These are phyloP conservation scores for Aptenodytes patagonicus DNA, from an alignment of 2,113 vertebrate species.

Conservation along the genomic window DNA sequence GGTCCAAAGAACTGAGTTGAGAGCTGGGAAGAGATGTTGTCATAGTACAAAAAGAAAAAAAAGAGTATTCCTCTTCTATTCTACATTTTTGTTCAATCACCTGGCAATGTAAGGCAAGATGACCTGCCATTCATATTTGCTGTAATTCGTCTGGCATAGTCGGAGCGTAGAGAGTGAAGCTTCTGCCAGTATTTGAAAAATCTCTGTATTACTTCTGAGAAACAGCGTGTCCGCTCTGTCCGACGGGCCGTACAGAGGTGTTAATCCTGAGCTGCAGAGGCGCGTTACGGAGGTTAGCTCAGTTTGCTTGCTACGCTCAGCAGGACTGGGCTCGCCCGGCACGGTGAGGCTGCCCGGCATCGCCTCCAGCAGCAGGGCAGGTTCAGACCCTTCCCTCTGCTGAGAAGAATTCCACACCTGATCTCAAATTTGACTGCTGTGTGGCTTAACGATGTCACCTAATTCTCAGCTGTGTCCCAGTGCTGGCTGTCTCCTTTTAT, in stretches of 20 bases:
- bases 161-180: rapidly evolving
- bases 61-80: rapidly evolving
- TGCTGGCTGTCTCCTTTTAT: not conserved
- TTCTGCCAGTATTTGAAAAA: not conserved
- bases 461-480: rapidly evolving
- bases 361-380: not conserved
- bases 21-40: not conserved
- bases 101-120: rapidly evolving
- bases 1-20: not conserved
- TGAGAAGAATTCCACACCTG: rapidly evolving
- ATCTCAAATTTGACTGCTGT: rapidly evolving
- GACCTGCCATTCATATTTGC: rapidly evolving
- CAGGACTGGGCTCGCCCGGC: not conserved
- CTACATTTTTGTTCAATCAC: rapidly evolving
- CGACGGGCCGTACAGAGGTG: rapidly evolving
- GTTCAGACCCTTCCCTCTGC: not conserved
- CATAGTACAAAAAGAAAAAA: not conserved
- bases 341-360: rapidly evolving
- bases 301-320: rapidly evolving
- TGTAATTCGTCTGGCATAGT: rapidly evolving
- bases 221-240: rapidly evolving
- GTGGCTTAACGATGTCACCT: rapidly evolving
- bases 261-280: rapidly evolving
- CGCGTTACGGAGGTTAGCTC: rapidly evolving
- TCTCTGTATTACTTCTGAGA: rapidly evolving